Evolutionary conservation across 2,888 invertebrate species (phyloP).

Genomic region (Philaethria dido): DNA sequence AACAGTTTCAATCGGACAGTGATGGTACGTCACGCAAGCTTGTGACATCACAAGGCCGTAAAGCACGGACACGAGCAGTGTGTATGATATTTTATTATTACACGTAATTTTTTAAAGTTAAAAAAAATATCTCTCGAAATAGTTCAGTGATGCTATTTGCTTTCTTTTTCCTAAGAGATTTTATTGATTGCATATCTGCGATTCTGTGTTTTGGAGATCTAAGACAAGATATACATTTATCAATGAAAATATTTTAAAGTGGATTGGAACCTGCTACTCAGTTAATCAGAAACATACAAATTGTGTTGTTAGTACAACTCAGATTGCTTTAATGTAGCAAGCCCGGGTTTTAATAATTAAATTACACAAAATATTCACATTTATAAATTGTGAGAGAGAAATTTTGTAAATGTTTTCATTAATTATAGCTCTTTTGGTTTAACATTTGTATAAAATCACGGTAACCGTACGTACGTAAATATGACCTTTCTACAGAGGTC

Average conservation of each 20-base stretch:
- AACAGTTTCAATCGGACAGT: slow-evolving; percentile 29
- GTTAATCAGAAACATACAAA: no score
- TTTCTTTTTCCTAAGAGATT: no score
- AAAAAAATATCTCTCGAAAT: background rate
- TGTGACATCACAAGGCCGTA: slow-evolving; percentile 48
- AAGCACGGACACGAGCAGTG: slow-evolving; percentile 23
- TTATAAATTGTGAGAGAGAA: background rate
- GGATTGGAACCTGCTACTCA: no score
- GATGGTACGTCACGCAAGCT: slow-evolving; percentile 47
- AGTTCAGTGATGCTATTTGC: no score
- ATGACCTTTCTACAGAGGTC: slow-evolving; percentile 60
- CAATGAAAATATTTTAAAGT: no score
- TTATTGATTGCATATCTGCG: no score
- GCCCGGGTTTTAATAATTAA: no score
- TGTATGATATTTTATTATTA: slow-evolving; percentile 22
- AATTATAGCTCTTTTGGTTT: background rate
- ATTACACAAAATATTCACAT: background rate
- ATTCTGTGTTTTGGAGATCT: no score
- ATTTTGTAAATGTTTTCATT: background rate
- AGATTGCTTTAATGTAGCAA: no score
- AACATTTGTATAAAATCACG: slow-evolving; percentile 22
- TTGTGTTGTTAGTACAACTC: no score
- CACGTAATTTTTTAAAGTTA: background rate
- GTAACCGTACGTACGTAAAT: slow-evolving; percentile 34
- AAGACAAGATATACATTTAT: no score